Evolutionary conservation across 2,797 vertebrate genomes (phyloP).

Genomic region (Eupleurogrammus muticus): DNA sequence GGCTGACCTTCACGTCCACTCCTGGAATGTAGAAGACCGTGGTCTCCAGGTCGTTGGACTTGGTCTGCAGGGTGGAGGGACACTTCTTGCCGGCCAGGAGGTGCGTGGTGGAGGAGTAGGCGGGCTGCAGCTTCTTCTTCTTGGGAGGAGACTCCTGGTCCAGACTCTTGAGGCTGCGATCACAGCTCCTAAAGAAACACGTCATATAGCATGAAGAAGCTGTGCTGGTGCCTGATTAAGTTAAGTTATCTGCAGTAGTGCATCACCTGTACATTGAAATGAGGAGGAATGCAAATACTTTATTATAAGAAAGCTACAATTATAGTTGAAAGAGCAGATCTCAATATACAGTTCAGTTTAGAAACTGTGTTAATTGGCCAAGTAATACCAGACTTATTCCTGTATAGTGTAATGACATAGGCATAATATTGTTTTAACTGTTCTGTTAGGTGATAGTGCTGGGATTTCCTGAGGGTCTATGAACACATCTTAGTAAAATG

Average conservation of each 20-base stretch:
- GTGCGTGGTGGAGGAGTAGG: slow-evolving; percentile 92
- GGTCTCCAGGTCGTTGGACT: slow-evolving; percentile 94
- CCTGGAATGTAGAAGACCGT: slow-evolving; percentile 99
- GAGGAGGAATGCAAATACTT: too few species aligned
- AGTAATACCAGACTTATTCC: too few species aligned
- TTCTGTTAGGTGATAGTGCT: too few species aligned
- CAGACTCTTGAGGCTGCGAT: slow-evolving; percentile 92
- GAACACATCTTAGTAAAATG: too few species aligned
- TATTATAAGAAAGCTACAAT: too few species aligned
- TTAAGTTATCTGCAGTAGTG: not conserved
- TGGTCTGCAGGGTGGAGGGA: slow-evolving; percentile 94
- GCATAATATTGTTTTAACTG: too few species aligned
- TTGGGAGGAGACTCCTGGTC: slow-evolving; percentile 98
- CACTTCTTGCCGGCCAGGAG: slow-evolving; percentile 94
- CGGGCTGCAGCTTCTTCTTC: slow-evolving; percentile 96
- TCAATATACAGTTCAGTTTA: too few species aligned
- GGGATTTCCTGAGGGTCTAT: too few species aligned
- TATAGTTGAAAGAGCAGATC: too few species aligned
- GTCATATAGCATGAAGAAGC: not conserved
- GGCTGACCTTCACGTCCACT: slow-evolving; percentile 95
- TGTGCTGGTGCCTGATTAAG: slow-evolving; percentile 10
- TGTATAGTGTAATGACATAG: too few species aligned
- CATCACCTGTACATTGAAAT: too few species aligned
- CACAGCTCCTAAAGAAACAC: slow-evolving; percentile 88
- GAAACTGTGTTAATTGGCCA: too few species aligned